phyloP scores from a whole-genome alignment of 2,113 vertebrate genomes.

The Psammodynastes pulverulentus region DNA sequence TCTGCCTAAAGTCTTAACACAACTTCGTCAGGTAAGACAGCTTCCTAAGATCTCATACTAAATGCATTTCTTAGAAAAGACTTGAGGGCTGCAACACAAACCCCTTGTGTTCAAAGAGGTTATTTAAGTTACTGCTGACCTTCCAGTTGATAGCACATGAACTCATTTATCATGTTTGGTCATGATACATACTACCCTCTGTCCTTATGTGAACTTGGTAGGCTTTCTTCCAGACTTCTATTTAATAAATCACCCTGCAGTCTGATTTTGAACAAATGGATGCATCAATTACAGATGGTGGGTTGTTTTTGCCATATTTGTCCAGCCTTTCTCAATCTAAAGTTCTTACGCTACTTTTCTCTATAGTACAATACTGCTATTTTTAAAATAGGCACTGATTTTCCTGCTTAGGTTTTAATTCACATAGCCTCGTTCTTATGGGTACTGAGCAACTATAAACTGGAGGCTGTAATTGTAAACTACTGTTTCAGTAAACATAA shows the following conservation, averaged over 20 bases:
- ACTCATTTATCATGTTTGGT: conserved; percentile 60
- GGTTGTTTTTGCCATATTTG: not conserved
- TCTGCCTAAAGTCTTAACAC: not conserved
- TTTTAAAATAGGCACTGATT: not conserved
- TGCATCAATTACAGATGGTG: not conserved
- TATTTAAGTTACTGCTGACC: conserved; percentile 62
- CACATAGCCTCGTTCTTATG: not conserved
- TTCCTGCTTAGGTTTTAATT: not conserved
- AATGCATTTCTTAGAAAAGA: conserved; percentile 61
- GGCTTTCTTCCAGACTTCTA: conserved; percentile 45
- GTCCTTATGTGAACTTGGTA: conserved; percentile 71
- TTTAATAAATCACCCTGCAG: conserved; percentile 31
- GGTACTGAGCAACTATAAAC: not conserved
- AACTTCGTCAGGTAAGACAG: conserved; percentile 15
- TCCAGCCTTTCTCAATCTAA: not conserved
- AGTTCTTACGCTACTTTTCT: not conserved
- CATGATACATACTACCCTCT: conserved; percentile 41
- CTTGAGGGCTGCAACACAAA: conserved; percentile 65
- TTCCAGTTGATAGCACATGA: conserved; percentile 74
- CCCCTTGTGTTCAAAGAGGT: conserved; percentile 40
- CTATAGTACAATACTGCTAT: not conserved
- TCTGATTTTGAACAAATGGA: conserved; percentile 40
- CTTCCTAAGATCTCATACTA: conserved; percentile 24
- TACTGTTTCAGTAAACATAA: not conserved
- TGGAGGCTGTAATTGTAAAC: not conserved